Base-by-base conservation (phyloP, 2,888 invertebrate genomes). In the Polydrusus pterygomalis region DNA sequence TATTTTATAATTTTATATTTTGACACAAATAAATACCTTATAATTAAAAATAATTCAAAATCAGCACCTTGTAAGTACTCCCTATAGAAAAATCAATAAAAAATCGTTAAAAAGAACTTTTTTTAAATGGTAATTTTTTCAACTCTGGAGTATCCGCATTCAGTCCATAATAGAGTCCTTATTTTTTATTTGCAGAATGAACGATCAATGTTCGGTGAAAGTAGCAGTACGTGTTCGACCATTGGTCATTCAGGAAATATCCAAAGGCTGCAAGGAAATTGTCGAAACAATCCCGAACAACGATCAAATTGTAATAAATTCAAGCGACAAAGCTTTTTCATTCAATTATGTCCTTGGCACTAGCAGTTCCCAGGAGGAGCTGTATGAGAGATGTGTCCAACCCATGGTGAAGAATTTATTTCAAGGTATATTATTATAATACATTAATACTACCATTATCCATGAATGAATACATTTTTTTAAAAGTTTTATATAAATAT, bases 201-300 rank as follows among this genome's bases (percentile, higher is more conserved):
- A 79, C 38, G 86, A 87, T 70, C 80, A 79, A 56, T 81, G 81
- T 56, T 82, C 84, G 11, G 93, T 95, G 0, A 91, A 93, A 85
- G 97, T 97, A 49, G 97, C 96, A 0, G 88, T 97, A 0, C 88
- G 97, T 51, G 93, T 96, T 25, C 90, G 97, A 68, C 97, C 97
- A 0, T 87, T 97, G 70, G 93, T 96, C 58, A 88, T 89, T 45
- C 91, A 89, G 30, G 97, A 97, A 87, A 86, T 90, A 0, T 90
- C 91, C 0, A 91, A 93, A 81, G 96, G 96, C 0, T 96, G 95
- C 82, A 91, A 92, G 74, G 89, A 91, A 74, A 93, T 95, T 77
- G 89, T 97, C 9, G 91, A 93, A 20, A 91, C 93, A 1, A 89
- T 93, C 1, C 84, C 90, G 0, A 91, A 90, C 0, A 89, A 91